These are phyloP conservation scores for Cephalopachus bancanus DNA, from an alignment of 2,797 vertebrate species.

Conservation along the genomic window DNA sequence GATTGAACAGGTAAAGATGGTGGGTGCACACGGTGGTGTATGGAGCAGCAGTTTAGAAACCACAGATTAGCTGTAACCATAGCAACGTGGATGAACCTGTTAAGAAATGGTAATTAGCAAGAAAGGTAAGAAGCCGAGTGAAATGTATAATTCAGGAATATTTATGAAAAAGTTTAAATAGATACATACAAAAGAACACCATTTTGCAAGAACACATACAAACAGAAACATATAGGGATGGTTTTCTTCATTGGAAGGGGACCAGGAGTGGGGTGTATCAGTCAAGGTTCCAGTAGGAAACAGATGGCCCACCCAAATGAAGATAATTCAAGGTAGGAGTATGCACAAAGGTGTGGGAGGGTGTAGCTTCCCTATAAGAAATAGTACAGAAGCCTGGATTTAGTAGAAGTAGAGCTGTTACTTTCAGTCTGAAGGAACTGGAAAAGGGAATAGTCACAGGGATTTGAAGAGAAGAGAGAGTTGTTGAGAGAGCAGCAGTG, in stretches of 20 bases:
- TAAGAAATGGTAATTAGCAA: conserved; percentile 43
- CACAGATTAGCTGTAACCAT: conserved; percentile 54
- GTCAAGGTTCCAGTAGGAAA: not conserved
- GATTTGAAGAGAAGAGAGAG: not conserved
- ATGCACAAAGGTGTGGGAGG: not conserved
- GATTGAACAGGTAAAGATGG: not conserved
- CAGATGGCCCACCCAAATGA: not conserved
- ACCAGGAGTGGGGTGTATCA: not conserved
- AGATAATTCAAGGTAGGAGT: not conserved
- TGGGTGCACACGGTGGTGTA: not conserved
- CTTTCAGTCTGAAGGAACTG: not conserved
- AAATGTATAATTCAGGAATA: not conserved
- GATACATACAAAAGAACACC: too few relatives aligned
- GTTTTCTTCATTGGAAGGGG: not conserved
- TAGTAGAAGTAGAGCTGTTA: not conserved
- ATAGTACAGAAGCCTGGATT: not conserved
- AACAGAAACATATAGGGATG: not conserved
- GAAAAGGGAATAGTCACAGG: not conserved
- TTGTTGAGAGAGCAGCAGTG: not conserved
- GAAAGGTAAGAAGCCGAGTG: conserved; percentile 61
- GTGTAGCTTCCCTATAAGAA: not conserved
- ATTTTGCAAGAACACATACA: too few relatives aligned
- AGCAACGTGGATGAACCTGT: conserved; percentile 56
- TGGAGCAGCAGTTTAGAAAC: not conserved
- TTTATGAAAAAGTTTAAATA: conserved; percentile 34